Evolutionary conservation across 1,140 invertebrate genomes (phyloP).

Genomic region (Dinothrombium tinctorium): DNA sequence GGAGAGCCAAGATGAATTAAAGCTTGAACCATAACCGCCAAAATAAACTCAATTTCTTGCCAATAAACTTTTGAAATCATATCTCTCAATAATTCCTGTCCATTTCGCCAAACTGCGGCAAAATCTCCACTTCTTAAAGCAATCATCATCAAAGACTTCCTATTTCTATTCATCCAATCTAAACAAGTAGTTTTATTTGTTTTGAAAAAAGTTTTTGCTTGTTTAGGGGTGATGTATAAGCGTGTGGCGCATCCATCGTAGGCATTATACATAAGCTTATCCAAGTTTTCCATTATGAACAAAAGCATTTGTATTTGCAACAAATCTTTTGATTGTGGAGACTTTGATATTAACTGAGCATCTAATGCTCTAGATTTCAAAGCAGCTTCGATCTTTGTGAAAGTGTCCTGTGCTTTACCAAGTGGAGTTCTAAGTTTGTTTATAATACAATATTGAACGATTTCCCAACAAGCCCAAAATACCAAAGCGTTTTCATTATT

Average conservation of each 20-base stretch:
- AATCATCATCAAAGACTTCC: slow-evolving; percentile 51
- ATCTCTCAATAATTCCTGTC: slow-evolving; percentile 40
- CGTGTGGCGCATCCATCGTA: slow-evolving; percentile 66
- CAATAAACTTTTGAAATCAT: slow-evolving; percentile 22
- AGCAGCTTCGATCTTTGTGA: slow-evolving; percentile 51
- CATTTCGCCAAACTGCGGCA: slow-evolving; percentile 49
- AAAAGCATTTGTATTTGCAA: slow-evolving; percentile 47
- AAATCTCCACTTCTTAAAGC: slow-evolving; percentile 53
- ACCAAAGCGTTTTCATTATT: slow-evolving; percentile 28
- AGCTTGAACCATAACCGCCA: slow-evolving; percentile 47
- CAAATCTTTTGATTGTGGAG: slow-evolving; percentile 20
- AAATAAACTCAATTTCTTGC: slow-evolving; percentile 39
- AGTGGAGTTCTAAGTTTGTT: slow-evolving; percentile 69
- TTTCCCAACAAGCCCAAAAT: slow-evolving; percentile 58
- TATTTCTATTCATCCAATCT: slow-evolving; percentile 73
- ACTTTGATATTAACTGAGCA: background rate
- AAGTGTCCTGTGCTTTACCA: slow-evolving; percentile 93
- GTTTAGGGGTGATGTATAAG: slow-evolving; percentile 44
- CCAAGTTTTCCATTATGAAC: slow-evolving; percentile 72
- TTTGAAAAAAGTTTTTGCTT: slow-evolving; percentile 51
- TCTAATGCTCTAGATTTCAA: slow-evolving; percentile 4
- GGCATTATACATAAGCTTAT: slow-evolving; percentile 78
- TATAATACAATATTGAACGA: slow-evolving; percentile 62
- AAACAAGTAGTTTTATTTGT: slow-evolving; percentile 74
- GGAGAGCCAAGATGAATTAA: slow-evolving; percentile 37